Evolutionary conservation across 1,140 invertebrate genomes (phyloP).

Genomic region (Drosophila malerkotliana): DNA sequence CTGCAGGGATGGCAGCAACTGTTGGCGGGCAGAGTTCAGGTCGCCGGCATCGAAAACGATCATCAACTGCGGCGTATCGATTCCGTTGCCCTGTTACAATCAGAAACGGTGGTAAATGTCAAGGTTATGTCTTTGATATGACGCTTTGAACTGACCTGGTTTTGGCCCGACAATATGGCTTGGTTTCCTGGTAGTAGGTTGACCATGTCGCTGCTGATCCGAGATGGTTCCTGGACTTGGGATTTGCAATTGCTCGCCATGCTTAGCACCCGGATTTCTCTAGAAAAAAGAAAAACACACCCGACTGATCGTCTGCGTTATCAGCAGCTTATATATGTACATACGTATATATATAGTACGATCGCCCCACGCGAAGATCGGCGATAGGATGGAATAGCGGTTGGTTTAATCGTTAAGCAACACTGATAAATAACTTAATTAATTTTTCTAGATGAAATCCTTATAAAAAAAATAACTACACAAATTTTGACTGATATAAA

Average conservation of each 20-base stretch:
- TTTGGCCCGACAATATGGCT: conserved; percentile 9
- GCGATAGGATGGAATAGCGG: neutral
- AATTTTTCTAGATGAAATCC: too few species aligned
- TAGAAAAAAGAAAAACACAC: neutral
- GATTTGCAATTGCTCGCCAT: conserved; percentile 40
- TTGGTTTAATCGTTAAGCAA: neutral
- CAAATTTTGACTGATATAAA: too few species aligned
- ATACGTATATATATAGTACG: conserved; percentile 11
- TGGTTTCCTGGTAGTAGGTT: conserved; percentile 29
- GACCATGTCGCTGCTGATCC: conserved; percentile 62
- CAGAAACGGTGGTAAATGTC: neutral
- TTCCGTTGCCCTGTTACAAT: conserved; percentile 1
- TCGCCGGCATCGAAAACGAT: conserved; percentile 68
- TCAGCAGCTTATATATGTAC: conserved; percentile 29
- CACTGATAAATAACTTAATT: neutral
- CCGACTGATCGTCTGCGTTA: conserved; percentile 23
- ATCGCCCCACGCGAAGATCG: conserved; percentile 15
- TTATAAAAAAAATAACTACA: too few species aligned
- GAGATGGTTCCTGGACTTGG: neutral
- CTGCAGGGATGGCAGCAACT: conserved; percentile 59
- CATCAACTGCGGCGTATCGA: conserved; percentile 31
- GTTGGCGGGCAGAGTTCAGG: conserved; percentile 59
- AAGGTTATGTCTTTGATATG: conserved; percentile 35
- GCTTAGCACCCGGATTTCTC: neutral
- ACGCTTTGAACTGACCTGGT: conserved; percentile 15